A percentile compares a stretch with the other conserved stretches of the same genome.
phyloP scores from a whole-genome alignment of 2,797 vertebrate species.

The Syngnathus rostellatus region DNA sequence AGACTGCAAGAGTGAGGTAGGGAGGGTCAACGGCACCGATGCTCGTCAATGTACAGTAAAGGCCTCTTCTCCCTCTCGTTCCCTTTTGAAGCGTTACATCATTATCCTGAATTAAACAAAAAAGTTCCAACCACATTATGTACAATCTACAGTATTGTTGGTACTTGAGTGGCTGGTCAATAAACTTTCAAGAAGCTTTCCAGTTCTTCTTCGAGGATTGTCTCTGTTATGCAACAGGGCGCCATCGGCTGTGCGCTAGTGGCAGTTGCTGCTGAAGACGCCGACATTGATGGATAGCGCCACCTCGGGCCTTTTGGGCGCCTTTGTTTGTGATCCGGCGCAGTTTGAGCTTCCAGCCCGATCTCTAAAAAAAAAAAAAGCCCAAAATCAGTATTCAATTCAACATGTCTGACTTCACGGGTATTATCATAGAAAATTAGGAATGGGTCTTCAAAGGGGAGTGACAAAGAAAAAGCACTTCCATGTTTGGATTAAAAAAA shows the following conservation, averaged over 20 bases:
- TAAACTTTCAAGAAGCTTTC: background rate
- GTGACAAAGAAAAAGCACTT: no score
- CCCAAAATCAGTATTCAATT: background rate
- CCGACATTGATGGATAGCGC: constrained; percentile 74
- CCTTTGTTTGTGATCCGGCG: constrained; percentile 41
- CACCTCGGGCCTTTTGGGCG: constrained; percentile 68
- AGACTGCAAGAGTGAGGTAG: constrained; percentile 51
- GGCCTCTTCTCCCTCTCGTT: constrained; percentile 39
- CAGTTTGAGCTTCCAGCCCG: constrained; percentile 22
- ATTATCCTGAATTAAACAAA: background rate
- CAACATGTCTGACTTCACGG: no score
- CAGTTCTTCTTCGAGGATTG: constrained; percentile 27
- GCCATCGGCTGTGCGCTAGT: constrained; percentile 1
- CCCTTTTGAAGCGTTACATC: constrained; percentile 17
- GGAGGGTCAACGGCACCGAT: constrained; percentile 31
- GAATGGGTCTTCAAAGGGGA: no score
- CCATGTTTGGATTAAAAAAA: no score
- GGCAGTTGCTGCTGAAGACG: constrained; percentile 60
- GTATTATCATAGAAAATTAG: no score
- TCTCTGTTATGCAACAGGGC: constrained; percentile 28
- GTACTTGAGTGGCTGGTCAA: background rate
- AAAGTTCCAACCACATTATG: background rate
- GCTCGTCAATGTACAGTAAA: constrained; percentile 36
- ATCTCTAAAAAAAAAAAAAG: constrained; percentile 40
- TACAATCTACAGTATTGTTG: background rate